phyloP scores from a whole-genome alignment of 2,888 invertebrate species.

The Zygothrica quintamaculata region DNA sequence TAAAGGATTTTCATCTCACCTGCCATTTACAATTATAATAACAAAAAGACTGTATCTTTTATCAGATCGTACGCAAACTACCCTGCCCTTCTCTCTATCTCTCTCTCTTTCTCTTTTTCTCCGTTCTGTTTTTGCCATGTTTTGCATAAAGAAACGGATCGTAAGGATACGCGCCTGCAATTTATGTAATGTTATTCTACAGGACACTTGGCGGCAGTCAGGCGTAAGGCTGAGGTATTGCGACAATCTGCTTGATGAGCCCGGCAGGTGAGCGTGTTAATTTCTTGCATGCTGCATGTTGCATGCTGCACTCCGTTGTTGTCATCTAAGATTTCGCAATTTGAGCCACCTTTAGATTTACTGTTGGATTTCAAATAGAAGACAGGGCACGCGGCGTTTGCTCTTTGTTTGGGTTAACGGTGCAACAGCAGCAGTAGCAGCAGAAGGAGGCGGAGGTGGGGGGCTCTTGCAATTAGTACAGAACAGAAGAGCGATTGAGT shows the following conservation, averaged over 20 bases:
- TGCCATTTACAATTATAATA: conserved; percentile 27
- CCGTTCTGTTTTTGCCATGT: neutral
- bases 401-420: conserved; percentile 51
- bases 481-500: conserved; percentile 56
- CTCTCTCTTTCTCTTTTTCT: neutral
- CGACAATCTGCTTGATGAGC: conserved; percentile 8
- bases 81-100: neutral
- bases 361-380: conserved; percentile 41
- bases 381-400: conserved; percentile 42
- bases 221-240: conserved; percentile 34
- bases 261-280: conserved; percentile 48
- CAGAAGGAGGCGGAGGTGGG: conserved; percentile 4
- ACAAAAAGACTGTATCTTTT: conserved; percentile 17
- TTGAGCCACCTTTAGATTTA: conserved; percentile 62
- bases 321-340: conserved; percentile 52
- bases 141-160: conserved; percentile 42
- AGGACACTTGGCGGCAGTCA: conserved; percentile 52
- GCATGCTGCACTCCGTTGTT: conserved; percentile 44
- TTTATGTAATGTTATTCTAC: conserved; percentile 36
- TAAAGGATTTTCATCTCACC: conserved; percentile 19
- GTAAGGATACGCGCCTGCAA: conserved; percentile 4
- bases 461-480: conserved; percentile 63
- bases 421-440: conserved; percentile 15
- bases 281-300: conserved; percentile 46
- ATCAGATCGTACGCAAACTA: conserved; percentile 17